Percentiles rank a stretch among this genome's conserved stretches.
Conservation (phyloP, 2,797 vertebrate species). For the Nothura maculosa region DNA sequence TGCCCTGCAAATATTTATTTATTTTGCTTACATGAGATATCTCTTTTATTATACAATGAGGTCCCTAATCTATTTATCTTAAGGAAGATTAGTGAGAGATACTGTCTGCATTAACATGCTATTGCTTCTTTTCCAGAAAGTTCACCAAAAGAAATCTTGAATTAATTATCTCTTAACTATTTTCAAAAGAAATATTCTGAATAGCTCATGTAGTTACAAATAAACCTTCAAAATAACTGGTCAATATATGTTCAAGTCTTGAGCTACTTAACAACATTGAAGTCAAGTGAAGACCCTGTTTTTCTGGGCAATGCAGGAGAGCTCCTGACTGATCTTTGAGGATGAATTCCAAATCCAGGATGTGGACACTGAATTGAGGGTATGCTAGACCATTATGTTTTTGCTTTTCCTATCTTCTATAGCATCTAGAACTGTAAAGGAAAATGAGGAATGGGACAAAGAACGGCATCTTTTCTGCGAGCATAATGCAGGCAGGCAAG, state of each 20-base stretch:
- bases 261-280: not conserved
- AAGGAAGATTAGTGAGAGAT: not conserved
- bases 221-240: not conserved
- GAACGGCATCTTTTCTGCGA: not conserved
- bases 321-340: not conserved
- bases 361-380: not conserved
- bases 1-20: conserved; percentile 48
- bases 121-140: not conserved
- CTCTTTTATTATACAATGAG: conserved; percentile 12
- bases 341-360: not conserved
- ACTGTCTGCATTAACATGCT: not conserved
- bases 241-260: not conserved
- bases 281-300: not conserved
- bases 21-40: conserved; percentile 11
- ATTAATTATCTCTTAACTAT: not conserved
- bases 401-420: not conserved
- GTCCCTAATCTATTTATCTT: conserved; percentile 20
- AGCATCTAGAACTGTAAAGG: not conserved
- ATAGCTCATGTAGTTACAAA: not conserved
- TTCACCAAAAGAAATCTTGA: not conserved
- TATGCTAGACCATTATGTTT: not conserved
- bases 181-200: not conserved
- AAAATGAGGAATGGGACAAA: not conserved
- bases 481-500: not conserved
- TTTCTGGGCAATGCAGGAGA: not conserved